phyloP scores from a whole-genome alignment of 2,888 invertebrate species.

The Napeogenes inachia region DNA sequence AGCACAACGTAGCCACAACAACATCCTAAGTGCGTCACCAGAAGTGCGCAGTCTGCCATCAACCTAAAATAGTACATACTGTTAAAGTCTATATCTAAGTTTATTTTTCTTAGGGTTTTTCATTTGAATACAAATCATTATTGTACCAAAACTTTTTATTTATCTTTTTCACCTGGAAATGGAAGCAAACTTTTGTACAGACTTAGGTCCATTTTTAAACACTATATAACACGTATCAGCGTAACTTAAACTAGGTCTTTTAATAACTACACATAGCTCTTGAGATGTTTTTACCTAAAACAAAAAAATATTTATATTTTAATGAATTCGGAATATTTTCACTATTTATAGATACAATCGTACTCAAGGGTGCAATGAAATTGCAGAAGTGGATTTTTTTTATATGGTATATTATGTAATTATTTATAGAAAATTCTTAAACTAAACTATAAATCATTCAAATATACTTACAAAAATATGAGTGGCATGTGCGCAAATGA shows the following conservation, averaged over 20 bases:
- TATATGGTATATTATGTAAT: no score
- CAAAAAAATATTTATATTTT: slow-evolving; percentile 9
- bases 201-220: slow-evolving; percentile 85
- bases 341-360: no score
- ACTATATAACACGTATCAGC: slow-evolving; percentile 90
- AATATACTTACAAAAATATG: slow-evolving; percentile 86
- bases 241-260: slow-evolving; percentile 85
- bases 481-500: slow-evolving; percentile 94
- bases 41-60: slow-evolving; percentile 82
- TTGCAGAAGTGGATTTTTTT: no score
- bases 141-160: no score
- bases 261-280: slow-evolving; percentile 81
- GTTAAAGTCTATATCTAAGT: no score
- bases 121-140: no score
- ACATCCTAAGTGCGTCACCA: slow-evolving; percentile 83
- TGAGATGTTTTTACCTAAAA: slow-evolving; percentile 87
- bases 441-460: no score
- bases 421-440: no score
- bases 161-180: slow-evolving; percentile 78
- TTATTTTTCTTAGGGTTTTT: no score
- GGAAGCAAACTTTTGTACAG: slow-evolving; percentile 77
- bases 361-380: no score
- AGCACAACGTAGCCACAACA: slow-evolving; percentile 87
- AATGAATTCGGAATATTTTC: no score
- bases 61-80: slow-evolving; percentile 64